Evolutionary conservation across 2,113 vertebrate species (phyloP).

Genomic region (Chaetura pelagica): DNA sequence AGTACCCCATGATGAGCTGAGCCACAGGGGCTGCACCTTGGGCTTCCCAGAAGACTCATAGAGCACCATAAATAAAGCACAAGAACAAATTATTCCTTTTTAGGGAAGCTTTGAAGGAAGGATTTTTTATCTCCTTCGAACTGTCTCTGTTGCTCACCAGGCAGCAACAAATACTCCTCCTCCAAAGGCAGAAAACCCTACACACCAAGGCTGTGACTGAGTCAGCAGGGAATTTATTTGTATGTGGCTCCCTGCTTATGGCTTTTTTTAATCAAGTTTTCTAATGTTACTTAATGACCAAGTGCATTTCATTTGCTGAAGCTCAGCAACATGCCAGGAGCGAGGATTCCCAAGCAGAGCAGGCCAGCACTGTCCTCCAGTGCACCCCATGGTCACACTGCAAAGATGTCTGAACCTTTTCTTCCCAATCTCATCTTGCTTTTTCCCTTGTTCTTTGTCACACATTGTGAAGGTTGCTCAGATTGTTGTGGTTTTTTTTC

Average conservation of each 20-base stretch:
- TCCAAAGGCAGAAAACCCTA: background rate
- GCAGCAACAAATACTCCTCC: background rate
- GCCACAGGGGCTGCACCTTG: background rate
- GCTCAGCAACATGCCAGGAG: background rate
- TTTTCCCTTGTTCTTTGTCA: background rate
- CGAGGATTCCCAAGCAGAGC: background rate
- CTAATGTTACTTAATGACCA: background rate
- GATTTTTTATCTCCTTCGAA: background rate
- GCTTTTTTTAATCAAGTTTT: fast-evolving
- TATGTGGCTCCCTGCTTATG: background rate
- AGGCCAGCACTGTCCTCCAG: background rate
- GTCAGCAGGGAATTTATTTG: background rate
- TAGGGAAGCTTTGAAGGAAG: background rate
- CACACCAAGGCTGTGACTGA: background rate
- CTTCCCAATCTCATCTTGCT: fast-evolving
- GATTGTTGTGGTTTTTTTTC: background rate
- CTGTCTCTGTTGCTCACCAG: background rate
- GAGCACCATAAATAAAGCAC: background rate
- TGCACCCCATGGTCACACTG: fast-evolving
- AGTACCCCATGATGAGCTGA: background rate
- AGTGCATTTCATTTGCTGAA: background rate
- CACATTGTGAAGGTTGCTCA: too few relatives aligned
- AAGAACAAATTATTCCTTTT: constrained; percentile 33
- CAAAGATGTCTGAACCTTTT: fast-evolving
- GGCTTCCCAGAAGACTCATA: background rate